Base-by-base conservation (phyloP, 2,113 vertebrate genomes). In the Promerops cafer region DNA sequence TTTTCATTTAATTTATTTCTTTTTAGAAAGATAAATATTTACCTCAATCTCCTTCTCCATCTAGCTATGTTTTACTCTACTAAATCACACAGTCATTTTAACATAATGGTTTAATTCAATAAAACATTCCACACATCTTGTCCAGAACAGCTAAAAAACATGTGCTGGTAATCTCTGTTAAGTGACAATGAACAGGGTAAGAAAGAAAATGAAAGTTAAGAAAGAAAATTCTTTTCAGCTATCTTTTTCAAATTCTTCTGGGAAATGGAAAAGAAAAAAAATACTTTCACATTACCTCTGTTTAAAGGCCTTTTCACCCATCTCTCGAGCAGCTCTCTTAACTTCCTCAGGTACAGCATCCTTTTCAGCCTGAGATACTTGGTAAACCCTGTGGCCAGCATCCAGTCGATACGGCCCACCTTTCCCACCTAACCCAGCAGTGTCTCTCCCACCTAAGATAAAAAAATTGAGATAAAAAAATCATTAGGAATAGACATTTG, bases 321-420 rank as follows among this genome's bases (percentile, higher is more conserved):
- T 99, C 80, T 99, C 99, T 42, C 99, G 97, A 12, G 99, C 98
- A 8, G 99, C 99, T 92, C 95, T 98, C 85, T 98, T 99, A 71
- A 99, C 97, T 45, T 99, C 98, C 33, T 99, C 99, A 0, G 99
- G 99, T 57, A 99, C 98, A 0, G 98, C 98, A 24, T 99, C 99
- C 93, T 99, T 99, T 97, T 99, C 99, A 1, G 96, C 98, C 87
- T 99, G 98, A 45, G 99, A 99, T 18, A 99, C 93, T 94, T 99
- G 99, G 97, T 98, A 97, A 57, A 99, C 99, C 5, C 94, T 97
- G 96, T 99, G 99, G 45, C 99, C 99, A 6, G 99, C 98, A 11
- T 99, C 99, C 89, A 99, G 98, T 13, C 99, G 98, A 70, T 99
- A 99, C 0, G 99, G 99, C 4, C 99, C 99, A 23, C 99, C 99